Conservation (phyloP, 2,888 invertebrate genomes). For the Cataglyphis cursor region DNA sequence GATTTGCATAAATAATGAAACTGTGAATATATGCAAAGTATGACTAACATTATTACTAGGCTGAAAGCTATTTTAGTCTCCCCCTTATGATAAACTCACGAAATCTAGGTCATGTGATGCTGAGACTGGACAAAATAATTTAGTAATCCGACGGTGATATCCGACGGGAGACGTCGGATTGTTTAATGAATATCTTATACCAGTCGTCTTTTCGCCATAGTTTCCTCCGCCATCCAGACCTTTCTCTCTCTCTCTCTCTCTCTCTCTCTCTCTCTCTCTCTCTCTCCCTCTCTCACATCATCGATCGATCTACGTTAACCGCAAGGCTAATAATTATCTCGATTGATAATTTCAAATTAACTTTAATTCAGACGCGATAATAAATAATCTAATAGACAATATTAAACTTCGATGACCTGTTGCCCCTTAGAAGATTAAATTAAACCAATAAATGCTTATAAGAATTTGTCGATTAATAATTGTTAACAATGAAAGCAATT, state of each 20-base stretch:
- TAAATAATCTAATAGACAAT: constrained; percentile 64
- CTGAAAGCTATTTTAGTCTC: constrained; percentile 4
- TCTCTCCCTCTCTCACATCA: background rate
- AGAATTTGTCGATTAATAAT: constrained; percentile 11
- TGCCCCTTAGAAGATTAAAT: background rate
- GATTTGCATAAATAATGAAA: background rate
- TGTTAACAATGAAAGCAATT: background rate
- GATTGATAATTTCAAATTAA: background rate
- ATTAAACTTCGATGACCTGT: constrained; percentile 62
- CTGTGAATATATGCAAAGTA: background rate
- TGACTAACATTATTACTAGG: constrained; percentile 13
- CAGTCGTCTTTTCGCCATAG: constrained; percentile 2
- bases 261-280: background rate
- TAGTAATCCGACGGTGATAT: constrained; percentile 46
- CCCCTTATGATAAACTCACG: constrained; percentile 29
- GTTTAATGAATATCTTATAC: constrained; percentile 31
- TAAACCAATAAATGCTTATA: constrained; percentile 26
- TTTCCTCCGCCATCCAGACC: constrained; percentile 15
- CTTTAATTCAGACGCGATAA: constrained; percentile 42
- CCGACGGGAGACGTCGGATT: constrained; percentile 17
- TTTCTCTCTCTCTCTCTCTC: background rate
- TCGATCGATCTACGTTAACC: constrained; percentile 35
- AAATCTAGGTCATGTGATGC: constrained; percentile 57
- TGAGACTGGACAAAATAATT: constrained; percentile 61
- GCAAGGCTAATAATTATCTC: background rate